phyloP scores from a whole-genome alignment of 2,113 vertebrate genomes.

The Cyanoderma ruficeps region DNA sequence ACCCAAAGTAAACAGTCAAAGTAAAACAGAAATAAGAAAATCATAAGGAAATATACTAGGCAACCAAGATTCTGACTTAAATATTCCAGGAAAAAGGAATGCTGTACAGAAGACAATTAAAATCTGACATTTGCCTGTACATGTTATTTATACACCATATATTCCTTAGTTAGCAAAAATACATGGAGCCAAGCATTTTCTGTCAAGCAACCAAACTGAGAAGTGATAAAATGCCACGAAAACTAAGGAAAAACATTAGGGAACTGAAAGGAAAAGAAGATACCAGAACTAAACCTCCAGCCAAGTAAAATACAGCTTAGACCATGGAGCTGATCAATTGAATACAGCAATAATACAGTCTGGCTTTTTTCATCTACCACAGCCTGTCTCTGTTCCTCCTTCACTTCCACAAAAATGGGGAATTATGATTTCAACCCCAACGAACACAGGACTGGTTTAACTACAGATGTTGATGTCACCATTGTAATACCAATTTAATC shows the following conservation, averaged over 20 bases:
- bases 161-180: background rate
- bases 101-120: background rate
- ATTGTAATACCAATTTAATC: background rate
- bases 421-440: background rate
- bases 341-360: background rate
- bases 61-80: background rate
- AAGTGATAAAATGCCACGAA: background rate
- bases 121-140: background rate
- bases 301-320: background rate
- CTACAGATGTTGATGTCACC: background rate
- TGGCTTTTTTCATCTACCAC: background rate
- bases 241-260: background rate
- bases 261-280: background rate
- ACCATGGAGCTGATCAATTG: background rate
- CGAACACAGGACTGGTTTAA: background rate
- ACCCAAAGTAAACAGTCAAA: background rate
- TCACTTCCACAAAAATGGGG: background rate
- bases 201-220: background rate
- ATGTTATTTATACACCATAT: background rate
- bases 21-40: background rate
- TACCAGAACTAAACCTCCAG: background rate
- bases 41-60: background rate
- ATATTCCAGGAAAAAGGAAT: background rate
- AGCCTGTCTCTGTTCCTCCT: background rate
- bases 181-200: background rate